Evolutionary conservation across 2,888 invertebrate species (phyloP).

Genomic region (Andrena fulva): DNA sequence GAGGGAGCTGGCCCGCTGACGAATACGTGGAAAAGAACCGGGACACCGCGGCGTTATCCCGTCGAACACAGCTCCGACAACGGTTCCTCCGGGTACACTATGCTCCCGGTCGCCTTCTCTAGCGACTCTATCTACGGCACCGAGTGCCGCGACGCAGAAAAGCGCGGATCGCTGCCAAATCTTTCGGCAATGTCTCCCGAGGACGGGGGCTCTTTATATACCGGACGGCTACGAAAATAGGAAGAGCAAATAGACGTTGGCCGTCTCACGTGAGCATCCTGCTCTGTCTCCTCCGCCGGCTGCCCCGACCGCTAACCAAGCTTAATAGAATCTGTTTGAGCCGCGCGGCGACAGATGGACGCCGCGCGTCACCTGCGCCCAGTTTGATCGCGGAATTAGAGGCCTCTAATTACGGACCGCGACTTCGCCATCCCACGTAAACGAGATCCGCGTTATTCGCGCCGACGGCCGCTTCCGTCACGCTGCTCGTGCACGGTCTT

Average conservation of each 20-base stretch:
- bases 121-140: conserved; percentile 66
- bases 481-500: too few species aligned
- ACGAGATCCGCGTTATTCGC: too few species aligned
- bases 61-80: conserved; percentile 14
- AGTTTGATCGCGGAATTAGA: conserved; percentile 43
- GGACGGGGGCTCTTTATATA: conserved; percentile 79
- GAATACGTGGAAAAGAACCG: background rate
- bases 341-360: conserved; percentile 56
- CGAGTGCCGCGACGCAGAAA: conserved; percentile 75
- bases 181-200: conserved; percentile 74
- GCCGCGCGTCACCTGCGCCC: conserved; percentile 30
- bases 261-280: conserved; percentile 69
- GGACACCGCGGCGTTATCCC: background rate
- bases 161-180: conserved; percentile 78
- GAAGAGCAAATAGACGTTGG: conserved; percentile 76
- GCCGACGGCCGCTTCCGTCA: too few species aligned
- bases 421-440: background rate
- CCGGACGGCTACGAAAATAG: conserved; percentile 76
- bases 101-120: conserved; percentile 29
- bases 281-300: conserved; percentile 37
- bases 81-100: conserved; percentile 41
- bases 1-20: background rate
- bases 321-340: conserved; percentile 57
- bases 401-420: conserved; percentile 6
- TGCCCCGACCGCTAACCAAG: conserved; percentile 62